A percentile compares a stretch with the other conserved stretches of the same genome.
Conservation (phyloP, 1,140 invertebrate species). For the Pectinophora gossypiella region DNA sequence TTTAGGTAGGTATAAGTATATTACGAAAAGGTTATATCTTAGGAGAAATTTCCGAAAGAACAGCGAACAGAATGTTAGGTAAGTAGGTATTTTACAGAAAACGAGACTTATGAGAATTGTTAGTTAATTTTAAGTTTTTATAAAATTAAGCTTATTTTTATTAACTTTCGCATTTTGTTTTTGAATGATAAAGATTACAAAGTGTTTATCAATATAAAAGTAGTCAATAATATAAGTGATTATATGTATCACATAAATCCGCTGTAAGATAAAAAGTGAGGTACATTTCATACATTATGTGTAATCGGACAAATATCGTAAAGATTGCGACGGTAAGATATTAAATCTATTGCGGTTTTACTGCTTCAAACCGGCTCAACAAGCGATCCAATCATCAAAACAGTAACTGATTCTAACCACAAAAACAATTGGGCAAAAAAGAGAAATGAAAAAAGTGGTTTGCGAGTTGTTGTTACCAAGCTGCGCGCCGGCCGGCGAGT, state of each 20-base stretch:
- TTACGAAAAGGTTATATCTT: too few species aligned
- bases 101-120: too few species aligned
- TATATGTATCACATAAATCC: too few species aligned
- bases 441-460: slow-evolving; percentile 38
- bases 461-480: slow-evolving; percentile 32
- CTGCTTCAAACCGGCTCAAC: background rate
- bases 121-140: too few species aligned
- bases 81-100: too few species aligned
- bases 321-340: background rate
- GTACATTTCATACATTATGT: too few species aligned
- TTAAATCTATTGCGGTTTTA: background rate
- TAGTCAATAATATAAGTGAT: background rate
- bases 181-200: background rate
- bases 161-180: too few species aligned
- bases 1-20: too few species aligned
- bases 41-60: too few species aligned
- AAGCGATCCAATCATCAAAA: background rate
- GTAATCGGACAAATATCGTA: background rate
- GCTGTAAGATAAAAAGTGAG: too few species aligned
- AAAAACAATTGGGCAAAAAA: slow-evolving; percentile 36
- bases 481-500: slow-evolving; percentile 64
- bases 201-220: background rate
- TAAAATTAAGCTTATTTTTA: too few species aligned
- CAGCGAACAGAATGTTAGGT: too few species aligned
- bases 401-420: slow-evolving; percentile 5